Base-by-base conservation (phyloP, 2,888 invertebrate species). In the Nebria brevicollis region DNA sequence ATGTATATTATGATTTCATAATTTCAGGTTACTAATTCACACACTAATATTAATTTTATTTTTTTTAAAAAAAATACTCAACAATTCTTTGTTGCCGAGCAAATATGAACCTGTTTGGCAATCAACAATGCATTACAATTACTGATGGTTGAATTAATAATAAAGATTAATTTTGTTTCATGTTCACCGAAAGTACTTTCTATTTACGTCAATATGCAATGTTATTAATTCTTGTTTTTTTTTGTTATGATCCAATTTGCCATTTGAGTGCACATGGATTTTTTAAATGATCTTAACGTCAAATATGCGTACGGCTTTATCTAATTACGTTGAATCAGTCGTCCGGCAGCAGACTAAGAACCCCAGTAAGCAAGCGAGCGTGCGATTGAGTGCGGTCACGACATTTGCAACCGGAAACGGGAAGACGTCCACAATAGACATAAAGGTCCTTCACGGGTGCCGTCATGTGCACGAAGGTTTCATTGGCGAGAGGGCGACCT, bases 321-420 rank as follows among this genome's bases (percentile, higher is more conserved):
- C 75, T 25, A 75, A 75, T 75, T 75, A 25, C 20, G 64, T 54
- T 75, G 64, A 75, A 75, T 42, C 70, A 70, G 70, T 70, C 11
- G 54, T 54, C 54, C 54, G 54, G 54, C 54, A 54, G 34, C 70
- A 13, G 26, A 34, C 34, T 34, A 34, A 34, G 34, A 34, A 34
- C 34, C 34, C 25, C 25, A 34, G 26, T 10, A 25, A 26, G 70
- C 25, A 70, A 70, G 70, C 25, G 26, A 25, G 34, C 70, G 34
- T 70, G 70, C 64, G 75, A 20, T 64, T 26, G 34, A 25, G 34
- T 70, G 70, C 64, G 75, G 64, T 64, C 26, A 26, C 54, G 75
- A 54, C 75, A 75, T 75, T 54, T 75, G 43, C 75, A 75, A 75
- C 75, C 75, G 75, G 76, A 65, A 76, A 66, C 66, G 34, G 34